Base-by-base conservation (phyloP, 2,797 vertebrate species). In the Xiphophorus birchmanni region DNA sequence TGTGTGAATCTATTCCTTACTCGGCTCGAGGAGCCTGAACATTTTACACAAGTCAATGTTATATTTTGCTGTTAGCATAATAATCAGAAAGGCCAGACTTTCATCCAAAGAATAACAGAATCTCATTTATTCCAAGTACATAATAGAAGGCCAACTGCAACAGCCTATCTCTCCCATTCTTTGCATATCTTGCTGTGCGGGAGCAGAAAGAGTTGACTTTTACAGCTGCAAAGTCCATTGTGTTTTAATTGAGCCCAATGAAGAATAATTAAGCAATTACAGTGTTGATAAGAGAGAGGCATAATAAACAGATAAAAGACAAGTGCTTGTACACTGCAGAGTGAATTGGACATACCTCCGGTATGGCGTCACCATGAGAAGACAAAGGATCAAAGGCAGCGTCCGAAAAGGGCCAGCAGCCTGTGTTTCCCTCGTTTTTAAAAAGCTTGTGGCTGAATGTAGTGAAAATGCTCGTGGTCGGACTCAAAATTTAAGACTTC, bases 191-290 rank as follows among this genome's bases (percentile, higher is more conserved):
- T 82, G 86, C 89, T 83, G 71, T 84, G 83, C 80, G 76, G 87
- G 85, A 85, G 91, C 87, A 90, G 82, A 89, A 85, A 93, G 78
- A 82, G 92, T 86, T 89, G 89, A 92, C 89, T 95, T 94, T 86
- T 91, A 91, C 90, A 89, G 91, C 88, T 88, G 90, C 88, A 80
- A 79, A 89, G 86, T 93, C 93, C 83, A 92, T 92, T 92, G 93
- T 93, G 87, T 93, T 95, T 95, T 94, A 96, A 96, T 94, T 95
- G 94, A 93, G 92, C 90, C 92, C 95, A 95, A 95, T 95, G 94
- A 96, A 94, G 95, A 96, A 96, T 96, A 96, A 96, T 96, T 95
- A 95, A 95, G 94, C 93, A 94, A 96, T 96, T 95, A 95, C 95
- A 94, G 85, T 73, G 89, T 89, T 91, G 94, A 95, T 95, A 95